Conservation (phyloP, 1,140 invertebrate genomes). For the Streblospio benedicti region DNA sequence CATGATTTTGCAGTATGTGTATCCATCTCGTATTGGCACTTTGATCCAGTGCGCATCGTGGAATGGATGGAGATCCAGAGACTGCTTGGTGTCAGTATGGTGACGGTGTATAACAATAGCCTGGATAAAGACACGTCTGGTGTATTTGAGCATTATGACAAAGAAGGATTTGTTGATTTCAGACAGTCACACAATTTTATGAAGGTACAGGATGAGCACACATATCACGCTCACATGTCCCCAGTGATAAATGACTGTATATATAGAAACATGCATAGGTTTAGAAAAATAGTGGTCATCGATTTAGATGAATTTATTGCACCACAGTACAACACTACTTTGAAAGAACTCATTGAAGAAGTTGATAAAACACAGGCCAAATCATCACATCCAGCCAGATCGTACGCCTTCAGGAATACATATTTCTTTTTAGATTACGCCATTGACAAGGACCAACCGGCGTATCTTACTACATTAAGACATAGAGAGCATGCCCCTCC, state of each 20-base stretch:
- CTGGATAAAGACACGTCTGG: background rate
- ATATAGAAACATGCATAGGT: conserved; percentile 19
- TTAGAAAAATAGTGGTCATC: conserved; percentile 14
- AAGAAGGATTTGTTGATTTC: conserved; percentile 12
- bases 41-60: conserved; percentile 2
- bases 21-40: conserved; percentile 7
- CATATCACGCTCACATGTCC: conserved; percentile 5
- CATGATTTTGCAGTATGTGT: conserved; percentile 5
- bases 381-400: background rate
- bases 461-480: conserved; percentile 3
- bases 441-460: conserved; percentile 1
- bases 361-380: conserved; percentile 1
- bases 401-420: conserved; percentile 12
- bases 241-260: conserved; percentile 23
- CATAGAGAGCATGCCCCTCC: background rate
- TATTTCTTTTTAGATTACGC: conserved; percentile 16
- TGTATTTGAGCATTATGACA: conserved; percentile 4
- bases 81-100: conserved; percentile 8
- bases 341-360: conserved; percentile 2
- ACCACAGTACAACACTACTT: conserved; percentile 10
- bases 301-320: conserved; percentile 24
- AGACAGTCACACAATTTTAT: background rate
- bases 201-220: background rate
- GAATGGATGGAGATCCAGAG: conserved; percentile 16
- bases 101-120: conserved; percentile 8